A percentile compares a stretch with the other conserved stretches of the same genome.
These are phyloP conservation scores for Uropsilus gracilis DNA, from an alignment of 2,113 vertebrate species.

Conservation along the genomic window DNA sequence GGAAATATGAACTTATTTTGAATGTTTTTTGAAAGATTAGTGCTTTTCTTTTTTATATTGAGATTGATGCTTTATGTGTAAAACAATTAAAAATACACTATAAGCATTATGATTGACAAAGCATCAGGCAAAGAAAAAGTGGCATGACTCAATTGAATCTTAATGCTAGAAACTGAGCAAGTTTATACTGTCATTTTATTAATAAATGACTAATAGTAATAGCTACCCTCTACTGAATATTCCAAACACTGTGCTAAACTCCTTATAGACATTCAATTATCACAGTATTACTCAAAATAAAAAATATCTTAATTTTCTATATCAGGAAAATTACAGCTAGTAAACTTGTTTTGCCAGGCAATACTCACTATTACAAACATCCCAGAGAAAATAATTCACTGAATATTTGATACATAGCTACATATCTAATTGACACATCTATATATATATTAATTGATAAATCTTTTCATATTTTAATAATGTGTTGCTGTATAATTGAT, in stretches of 20 bases:
- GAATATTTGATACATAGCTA: not conserved
- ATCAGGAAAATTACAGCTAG: not conserved
- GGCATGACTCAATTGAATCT: not conserved
- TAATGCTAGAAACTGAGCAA: not conserved
- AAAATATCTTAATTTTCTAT: not conserved
- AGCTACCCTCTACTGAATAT: not conserved
- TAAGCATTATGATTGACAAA: not conserved
- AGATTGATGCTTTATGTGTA: not conserved
- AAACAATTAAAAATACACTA: not conserved
- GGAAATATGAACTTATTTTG: not conserved
- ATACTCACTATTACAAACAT: not conserved
- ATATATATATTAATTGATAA: not conserved
- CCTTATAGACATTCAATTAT: not conserved
- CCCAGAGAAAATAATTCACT: not conserved
- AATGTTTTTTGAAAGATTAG: not conserved
- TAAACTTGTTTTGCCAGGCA: not conserved
- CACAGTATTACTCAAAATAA: not conserved
- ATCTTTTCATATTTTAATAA: not conserved
- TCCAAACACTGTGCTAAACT: not conserved
- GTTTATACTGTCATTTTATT: not conserved
- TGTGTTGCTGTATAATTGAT: not conserved
- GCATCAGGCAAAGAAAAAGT: not conserved
- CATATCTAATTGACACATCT: too few species aligned
- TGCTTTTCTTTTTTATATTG: not conserved
- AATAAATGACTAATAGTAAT: not conserved